Conservation (phyloP, 2,888 invertebrate species). For the Flexamia atlantica region DNA sequence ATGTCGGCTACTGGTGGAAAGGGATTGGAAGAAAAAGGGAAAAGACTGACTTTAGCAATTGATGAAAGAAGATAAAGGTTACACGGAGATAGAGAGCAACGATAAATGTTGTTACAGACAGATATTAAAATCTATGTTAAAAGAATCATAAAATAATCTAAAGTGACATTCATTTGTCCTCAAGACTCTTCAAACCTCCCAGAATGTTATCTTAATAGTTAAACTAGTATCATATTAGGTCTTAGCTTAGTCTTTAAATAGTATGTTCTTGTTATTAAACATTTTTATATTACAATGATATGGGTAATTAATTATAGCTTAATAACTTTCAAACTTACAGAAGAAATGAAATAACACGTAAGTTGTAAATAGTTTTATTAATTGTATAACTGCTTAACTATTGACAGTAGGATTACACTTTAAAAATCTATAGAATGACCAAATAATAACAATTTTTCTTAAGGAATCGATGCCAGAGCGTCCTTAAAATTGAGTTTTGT, state of each 20-base stretch:
- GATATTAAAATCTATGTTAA: constrained; percentile 12
- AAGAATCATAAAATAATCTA: neutral
- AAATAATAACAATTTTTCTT: neutral
- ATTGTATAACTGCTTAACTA: neutral
- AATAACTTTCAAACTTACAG: neutral
- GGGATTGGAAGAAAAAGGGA: neutral
- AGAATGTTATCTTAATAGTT: constrained; percentile 9
- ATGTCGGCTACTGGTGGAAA: too few species aligned
- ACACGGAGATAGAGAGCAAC: constrained; percentile 12
- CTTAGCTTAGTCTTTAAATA: constrained; percentile 8
- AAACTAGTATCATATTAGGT: constrained; percentile 8
- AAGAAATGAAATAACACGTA: neutral
- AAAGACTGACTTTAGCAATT: neutral
- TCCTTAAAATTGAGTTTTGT: too few species aligned
- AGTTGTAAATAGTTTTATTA: neutral
- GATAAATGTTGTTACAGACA: constrained; percentile 11
- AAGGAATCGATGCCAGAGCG: too few species aligned
- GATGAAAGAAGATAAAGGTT: neutral
- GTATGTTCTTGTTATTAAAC: neutral
- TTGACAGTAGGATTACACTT: neutral
- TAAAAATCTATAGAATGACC: neutral
- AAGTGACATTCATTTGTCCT: constrained; percentile 7
- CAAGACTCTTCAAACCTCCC: constrained; percentile 7
- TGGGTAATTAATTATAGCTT: neutral
- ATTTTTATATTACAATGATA: constrained; percentile 2